Conservation (phyloP, 2,797 vertebrate species). For the Girardinus metallicus region DNA sequence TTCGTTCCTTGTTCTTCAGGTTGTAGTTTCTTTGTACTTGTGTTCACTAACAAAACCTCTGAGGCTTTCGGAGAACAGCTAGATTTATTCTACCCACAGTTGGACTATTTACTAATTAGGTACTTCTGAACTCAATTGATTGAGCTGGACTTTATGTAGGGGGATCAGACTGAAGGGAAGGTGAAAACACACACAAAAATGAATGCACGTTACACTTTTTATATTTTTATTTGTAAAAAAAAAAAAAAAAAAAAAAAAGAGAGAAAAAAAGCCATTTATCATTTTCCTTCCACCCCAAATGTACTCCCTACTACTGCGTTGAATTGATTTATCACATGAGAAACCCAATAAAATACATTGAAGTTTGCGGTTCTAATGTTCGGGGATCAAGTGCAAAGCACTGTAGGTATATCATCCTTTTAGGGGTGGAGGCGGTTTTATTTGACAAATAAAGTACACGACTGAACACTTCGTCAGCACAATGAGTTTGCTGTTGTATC, state of each 20-base stretch:
- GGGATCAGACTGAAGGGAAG: not conserved
- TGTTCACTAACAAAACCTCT: not conserved
- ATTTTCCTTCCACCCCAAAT: not conserved
- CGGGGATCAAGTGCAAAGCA: slow-evolving; percentile 1
- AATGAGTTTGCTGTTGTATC: slow-evolving; percentile 26
- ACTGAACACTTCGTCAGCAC: slow-evolving; percentile 44
- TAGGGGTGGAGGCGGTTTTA: slow-evolving; percentile 23
- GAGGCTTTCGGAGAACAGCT: not conserved
- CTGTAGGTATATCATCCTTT: slow-evolving; percentile 4
- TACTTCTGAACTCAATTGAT: not conserved
- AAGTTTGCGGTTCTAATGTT: not conserved
- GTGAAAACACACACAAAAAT: not conserved
- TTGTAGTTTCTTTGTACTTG: not conserved
- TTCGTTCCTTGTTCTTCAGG: not conserved
- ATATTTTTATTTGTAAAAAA: not conserved
- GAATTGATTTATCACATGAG: not conserved
- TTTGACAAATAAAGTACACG: slow-evolving; percentile 38
- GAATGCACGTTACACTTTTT: not conserved
- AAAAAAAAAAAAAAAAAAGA: not conserved
- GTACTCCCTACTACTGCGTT: not conserved
- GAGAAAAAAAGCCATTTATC: not conserved
- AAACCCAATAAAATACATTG: not conserved
- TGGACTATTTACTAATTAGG: not conserved
- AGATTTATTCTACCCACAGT: not conserved
- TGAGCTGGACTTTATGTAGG: not conserved